Evolutionary conservation across 2,888 invertebrate genomes (phyloP), one percentile per base, ranked within the genome.

Genomic region (Drosophila anomalata): DNA sequence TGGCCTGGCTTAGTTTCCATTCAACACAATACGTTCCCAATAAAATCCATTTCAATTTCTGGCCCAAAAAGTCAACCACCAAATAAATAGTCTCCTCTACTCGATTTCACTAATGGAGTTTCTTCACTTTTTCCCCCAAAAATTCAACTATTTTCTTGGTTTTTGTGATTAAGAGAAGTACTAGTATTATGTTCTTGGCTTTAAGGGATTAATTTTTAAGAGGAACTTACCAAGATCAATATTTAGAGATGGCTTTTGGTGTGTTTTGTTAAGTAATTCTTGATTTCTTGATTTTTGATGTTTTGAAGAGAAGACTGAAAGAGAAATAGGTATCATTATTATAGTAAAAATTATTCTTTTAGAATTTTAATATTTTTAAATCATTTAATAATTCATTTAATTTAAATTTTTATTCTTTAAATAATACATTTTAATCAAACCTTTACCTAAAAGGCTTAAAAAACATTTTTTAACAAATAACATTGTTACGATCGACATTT

Each of bases 1-100:
- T 83, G 61, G 80, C 88, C 84, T 17, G 72, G 72, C 51, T 71
- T 55, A 61, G 36, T 73, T 72, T 54, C 31, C 17, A 47, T 67
- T 57, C 50, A 24, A 46, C 36, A 47, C 54, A 73, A 66, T 69
- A 59, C 76, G 61, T 52, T 68, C 42, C 57, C 73, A 57, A 66
- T 75, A 63, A 73, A 73, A 73, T 56, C 61, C 48, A 66, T 67
- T 53, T 59, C 53, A 67, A 14, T 36, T 44, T 54, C 58, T 55
- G 44, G 31, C 44, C 53, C 53, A 11, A 39, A 8, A 53, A 73
- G 57, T 33, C 61, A 69, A 59, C 58, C 75, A 73, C 62, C 75
- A 68, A 73, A 58, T 62, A 73, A 73, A 59, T 65, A 69, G 54
- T 54, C 33, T 5, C 11, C 53, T 33, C 11, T 12, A 12, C 39